phyloP scores from a whole-genome alignment of 2,113 vertebrate genomes.

The Scortum barcoo region DNA sequence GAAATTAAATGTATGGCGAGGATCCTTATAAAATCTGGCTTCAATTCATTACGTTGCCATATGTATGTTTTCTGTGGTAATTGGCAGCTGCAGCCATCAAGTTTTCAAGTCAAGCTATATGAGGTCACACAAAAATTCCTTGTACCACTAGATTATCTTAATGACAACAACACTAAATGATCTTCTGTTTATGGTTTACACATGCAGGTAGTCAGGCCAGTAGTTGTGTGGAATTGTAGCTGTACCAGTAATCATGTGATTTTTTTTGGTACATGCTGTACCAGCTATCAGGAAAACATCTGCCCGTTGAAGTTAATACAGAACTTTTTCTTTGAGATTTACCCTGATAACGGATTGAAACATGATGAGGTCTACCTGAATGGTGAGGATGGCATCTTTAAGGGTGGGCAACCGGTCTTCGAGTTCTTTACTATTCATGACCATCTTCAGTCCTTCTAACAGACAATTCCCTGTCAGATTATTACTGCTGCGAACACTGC shows the following conservation, averaged over 20 bases:
- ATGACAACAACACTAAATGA: not conserved
- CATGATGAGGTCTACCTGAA: slow-evolving; percentile 80
- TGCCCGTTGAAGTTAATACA: not conserved
- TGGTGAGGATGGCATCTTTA: slow-evolving; percentile 91
- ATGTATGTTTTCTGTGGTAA: too few relatives aligned
- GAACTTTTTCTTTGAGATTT: not conserved
- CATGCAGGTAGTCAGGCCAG: not conserved
- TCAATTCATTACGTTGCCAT: too few relatives aligned
- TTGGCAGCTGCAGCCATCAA: not conserved
- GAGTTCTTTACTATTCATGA: slow-evolving; percentile 89
- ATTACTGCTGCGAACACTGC: not conserved
- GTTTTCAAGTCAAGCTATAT: not conserved
- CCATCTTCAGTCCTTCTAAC: slow-evolving; percentile 90
- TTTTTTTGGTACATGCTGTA: not conserved
- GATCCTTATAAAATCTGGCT: too few relatives aligned
- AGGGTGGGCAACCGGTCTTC: slow-evolving; percentile 87
- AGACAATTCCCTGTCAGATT: slow-evolving; percentile 76
- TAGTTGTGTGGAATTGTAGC: not conserved
- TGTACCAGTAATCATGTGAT: not conserved
- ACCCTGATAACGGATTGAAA: not conserved
- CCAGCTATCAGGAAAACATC: not conserved
- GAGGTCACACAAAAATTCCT: not conserved
- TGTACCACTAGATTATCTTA: not conserved
- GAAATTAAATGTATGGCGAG: too few relatives aligned
- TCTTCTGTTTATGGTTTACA: not conserved